Conservation (phyloP, 2,797 vertebrate species). For the Platyrinchus mystaceus region DNA sequence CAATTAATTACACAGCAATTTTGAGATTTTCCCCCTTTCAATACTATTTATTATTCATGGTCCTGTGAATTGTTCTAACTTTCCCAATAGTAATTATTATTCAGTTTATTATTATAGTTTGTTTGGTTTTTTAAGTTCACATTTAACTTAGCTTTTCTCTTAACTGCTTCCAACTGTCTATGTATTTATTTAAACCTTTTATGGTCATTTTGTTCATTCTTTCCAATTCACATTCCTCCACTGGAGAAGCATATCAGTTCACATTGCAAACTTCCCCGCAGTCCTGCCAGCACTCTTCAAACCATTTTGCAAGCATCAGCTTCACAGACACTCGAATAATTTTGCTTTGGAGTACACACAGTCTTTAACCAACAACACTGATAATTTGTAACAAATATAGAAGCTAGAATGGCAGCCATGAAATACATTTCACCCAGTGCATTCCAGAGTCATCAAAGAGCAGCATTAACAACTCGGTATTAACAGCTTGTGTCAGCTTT, state of each 20-base stretch:
- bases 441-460: neutral
- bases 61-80: neutral
- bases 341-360: neutral
- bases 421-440: neutral
- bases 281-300: neutral
- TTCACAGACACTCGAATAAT: neutral
- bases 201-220: neutral
- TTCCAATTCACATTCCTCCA: neutral
- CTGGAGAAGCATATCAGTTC: neutral
- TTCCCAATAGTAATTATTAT: neutral
- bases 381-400: neutral
- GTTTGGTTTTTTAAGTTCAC: neutral
- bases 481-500: conserved; percentile 14
- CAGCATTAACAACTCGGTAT: neutral
- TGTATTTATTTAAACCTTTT: neutral
- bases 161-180: neutral
- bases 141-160: neutral
- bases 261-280: neutral
- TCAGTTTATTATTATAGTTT: neutral
- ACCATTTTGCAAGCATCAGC: conserved; percentile 8
- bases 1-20: neutral
- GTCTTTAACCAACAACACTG: neutral
- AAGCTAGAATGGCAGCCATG: conserved; percentile 15
- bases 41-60: neutral
- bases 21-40: neutral